Base-by-base conservation (phyloP, 1,140 invertebrate species). In the Leptinotarsa undecemlineata region DNA sequence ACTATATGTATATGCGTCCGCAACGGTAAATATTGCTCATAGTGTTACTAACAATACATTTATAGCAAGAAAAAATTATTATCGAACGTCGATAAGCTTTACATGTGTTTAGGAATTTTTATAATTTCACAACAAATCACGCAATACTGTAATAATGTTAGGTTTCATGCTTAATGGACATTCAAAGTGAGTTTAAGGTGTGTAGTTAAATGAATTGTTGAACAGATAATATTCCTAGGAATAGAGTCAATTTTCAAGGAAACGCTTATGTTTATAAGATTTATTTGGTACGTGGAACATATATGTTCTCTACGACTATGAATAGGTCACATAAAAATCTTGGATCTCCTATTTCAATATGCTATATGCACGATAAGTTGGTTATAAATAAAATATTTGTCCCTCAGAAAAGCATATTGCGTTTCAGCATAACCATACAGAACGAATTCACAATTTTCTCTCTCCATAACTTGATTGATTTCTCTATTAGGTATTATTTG, bases 91-190 rank as follows among this genome's bases (percentile, higher is more conserved):
- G 64, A 67, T 67, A 67, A 67, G 64, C 42, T 33, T 23, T 67
- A 67, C 64, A 67, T 67, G 21, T 67, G 64, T 67, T 67, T 67
- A 21, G 20, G 64, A 26, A 33, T 67, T 67, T 67, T 67, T 42
- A 17, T 23, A 23, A 42, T 67, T 67, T 8, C 15, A 42, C 42
- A 67, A 19, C 64, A 26, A 67, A 67, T 33, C 64, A 67, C 21
- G 64, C 64, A 67, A 67, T 42, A 26, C 17, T 57, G n/a, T 57
- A 19, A 57, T 57, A 57, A 57, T 57, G 51, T 57, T 57, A 19
- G 51, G 51, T 57, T 57, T 57, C 51, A 57, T 57, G 51, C 51
- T 57, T 57, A 57, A 57, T 57, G 14, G 15, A n/a, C 51, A 57
- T 57, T 57, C 4, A 57, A 19, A 14, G n/a, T 15, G 17, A 57